Conservation (phyloP, 2,113 vertebrate genomes). For the Dipodomys spectabilis region DNA sequence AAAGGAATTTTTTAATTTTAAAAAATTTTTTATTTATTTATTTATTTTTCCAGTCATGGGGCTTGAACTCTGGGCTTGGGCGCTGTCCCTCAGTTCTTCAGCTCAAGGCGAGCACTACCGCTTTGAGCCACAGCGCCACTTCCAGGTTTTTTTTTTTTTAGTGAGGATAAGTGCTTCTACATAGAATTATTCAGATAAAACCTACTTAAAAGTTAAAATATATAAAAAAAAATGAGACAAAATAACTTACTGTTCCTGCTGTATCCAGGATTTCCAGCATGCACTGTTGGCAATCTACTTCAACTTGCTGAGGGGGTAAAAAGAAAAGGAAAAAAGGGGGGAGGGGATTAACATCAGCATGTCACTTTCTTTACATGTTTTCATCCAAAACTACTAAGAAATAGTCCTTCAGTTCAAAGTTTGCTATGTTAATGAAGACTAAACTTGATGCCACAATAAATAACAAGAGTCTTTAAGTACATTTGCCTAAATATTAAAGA, state of each 20-base stretch:
- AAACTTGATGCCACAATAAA: not conserved
- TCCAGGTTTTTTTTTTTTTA: no score
- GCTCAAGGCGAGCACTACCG: no score
- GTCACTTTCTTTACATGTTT: not conserved
- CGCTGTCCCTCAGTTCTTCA: no score
- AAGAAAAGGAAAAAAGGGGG: conserved; percentile 48
- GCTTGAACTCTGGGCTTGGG: no score
- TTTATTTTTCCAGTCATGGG: no score
- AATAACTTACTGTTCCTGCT: conserved; percentile 95
- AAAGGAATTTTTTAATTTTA: conserved; percentile 4
- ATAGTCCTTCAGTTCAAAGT: not conserved
- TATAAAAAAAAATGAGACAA: not conserved
- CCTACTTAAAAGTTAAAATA: conserved; percentile 30
- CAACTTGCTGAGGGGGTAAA: conserved; percentile 93
- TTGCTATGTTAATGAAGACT: not conserved
- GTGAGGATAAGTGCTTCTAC: conserved; percentile 19
- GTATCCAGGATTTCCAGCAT: conserved; percentile 99
- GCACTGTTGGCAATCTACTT: conserved; percentile 99
- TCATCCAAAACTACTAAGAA: not conserved
- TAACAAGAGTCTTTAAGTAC: not conserved
- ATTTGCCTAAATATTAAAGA: conserved; percentile 2
- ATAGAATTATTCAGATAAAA: conserved; percentile 6
- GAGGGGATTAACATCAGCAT: conserved; percentile 11
- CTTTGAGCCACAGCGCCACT: no score
- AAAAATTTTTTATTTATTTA: no score